phyloP scores from a whole-genome alignment of 2,113 vertebrate species.

The Eurypyga helias region DNA sequence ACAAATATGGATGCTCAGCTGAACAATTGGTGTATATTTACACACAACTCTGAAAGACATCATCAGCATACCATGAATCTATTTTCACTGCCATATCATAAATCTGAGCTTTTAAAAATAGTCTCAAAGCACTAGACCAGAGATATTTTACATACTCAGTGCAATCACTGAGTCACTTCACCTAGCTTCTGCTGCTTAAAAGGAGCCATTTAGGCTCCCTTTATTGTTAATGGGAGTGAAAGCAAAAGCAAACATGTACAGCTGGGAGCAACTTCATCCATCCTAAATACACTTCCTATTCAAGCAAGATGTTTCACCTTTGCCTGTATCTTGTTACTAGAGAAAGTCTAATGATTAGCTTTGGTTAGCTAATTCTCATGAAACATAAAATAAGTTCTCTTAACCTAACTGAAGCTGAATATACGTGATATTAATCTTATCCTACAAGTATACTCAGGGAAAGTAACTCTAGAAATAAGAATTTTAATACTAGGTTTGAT shows the following conservation, averaged over 20 bases:
- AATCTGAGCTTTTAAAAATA: background rate
- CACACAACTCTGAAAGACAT: background rate
- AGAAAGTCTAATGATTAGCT: background rate
- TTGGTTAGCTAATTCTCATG: background rate
- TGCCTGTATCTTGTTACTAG: background rate
- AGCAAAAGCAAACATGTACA: background rate
- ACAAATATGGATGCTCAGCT: background rate
- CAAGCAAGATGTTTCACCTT: background rate
- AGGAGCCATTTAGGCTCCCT: background rate
- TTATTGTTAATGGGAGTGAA: background rate
- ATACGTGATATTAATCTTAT: background rate
- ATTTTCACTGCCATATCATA: background rate
- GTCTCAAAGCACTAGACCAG: background rate
- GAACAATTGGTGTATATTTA: background rate
- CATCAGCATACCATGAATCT: background rate
- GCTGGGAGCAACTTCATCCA: background rate
- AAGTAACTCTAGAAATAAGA: background rate
- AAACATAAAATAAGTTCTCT: background rate
- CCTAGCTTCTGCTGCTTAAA: background rate
- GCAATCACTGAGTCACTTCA: slow-evolving; percentile 24
- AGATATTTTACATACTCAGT: background rate
- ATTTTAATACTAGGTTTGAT: background rate
- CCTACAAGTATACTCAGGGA: background rate
- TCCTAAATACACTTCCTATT: background rate
- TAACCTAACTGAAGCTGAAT: background rate